Conservation (phyloP, 2,113 vertebrate genomes). For the Butorides virescens region DNA sequence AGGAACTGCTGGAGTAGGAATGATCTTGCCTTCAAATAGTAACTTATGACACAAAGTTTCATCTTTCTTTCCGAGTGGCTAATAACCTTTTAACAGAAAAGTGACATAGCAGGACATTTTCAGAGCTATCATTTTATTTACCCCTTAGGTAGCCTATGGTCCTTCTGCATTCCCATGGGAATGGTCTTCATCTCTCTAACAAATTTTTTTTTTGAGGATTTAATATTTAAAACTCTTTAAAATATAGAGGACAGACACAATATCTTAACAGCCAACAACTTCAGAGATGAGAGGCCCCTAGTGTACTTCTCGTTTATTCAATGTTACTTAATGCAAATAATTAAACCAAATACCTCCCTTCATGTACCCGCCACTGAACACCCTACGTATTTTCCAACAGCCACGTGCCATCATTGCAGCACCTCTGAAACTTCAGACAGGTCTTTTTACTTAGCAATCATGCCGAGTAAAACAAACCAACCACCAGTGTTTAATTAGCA, state of each 20-base stretch:
- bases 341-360: neutral
- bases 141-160: neutral
- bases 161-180: neutral
- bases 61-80: neutral
- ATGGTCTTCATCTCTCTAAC: neutral
- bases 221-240: neutral
- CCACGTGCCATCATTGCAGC: neutral
- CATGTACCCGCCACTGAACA: neutral
- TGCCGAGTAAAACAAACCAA: neutral
- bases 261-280: neutral
- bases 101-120: neutral
- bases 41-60: neutral
- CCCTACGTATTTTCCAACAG: neutral
- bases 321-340: neutral
- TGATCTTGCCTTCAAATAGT: neutral
- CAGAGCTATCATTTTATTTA: neutral
- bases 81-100: neutral
- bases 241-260: neutral
- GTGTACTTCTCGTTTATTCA: neutral
- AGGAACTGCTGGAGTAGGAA: neutral
- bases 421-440: neutral
- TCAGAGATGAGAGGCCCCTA: neutral
- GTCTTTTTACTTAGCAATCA: neutral
- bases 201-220: neutral
- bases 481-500: neutral